phyloP scores from a whole-genome alignment of 2,888 invertebrate species.

The Cheilosia variabilis region DNA sequence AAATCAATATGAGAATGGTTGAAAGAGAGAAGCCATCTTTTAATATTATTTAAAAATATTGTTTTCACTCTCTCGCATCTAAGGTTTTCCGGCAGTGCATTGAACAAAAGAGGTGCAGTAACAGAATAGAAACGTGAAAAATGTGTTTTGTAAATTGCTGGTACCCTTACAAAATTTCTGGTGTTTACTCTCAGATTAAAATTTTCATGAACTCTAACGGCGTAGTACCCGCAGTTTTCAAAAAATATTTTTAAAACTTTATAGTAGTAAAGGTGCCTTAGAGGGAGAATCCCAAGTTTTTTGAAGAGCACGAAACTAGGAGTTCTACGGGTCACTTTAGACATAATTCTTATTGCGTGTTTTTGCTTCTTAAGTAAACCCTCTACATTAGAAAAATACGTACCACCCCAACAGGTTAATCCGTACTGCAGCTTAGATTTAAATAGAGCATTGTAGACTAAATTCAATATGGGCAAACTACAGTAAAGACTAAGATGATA shows the following conservation, averaged over 20 bases:
- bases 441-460: conserved; percentile 19
- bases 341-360: conserved; percentile 11
- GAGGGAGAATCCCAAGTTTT: neutral
- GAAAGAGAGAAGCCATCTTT: too few species aligned
- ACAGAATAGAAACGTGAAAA: neutral
- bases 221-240: conserved; percentile 12
- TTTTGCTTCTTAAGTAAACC: conserved; percentile 12
- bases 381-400: neutral
- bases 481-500: conserved; percentile 21
- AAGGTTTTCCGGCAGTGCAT: conserved; percentile 5
- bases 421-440: conserved; percentile 11
- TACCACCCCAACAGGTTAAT: neutral
- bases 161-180: neutral
- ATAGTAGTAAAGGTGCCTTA: conserved; percentile 5
- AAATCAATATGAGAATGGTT: too few species aligned
- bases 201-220: neutral
- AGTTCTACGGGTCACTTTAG: conserved; percentile 17
- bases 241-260: conserved; percentile 15
- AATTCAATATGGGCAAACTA: neutral
- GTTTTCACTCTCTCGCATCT: conserved; percentile 25
- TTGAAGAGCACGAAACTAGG: conserved; percentile 21
- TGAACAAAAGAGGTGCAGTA: conserved; percentile 11
- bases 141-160: neutral
- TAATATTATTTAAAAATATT: neutral
- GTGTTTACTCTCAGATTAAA: conserved; percentile 19